Conservation (phyloP, 92 coral and sea anemone genomes). For the Siderastrea radians region DNA sequence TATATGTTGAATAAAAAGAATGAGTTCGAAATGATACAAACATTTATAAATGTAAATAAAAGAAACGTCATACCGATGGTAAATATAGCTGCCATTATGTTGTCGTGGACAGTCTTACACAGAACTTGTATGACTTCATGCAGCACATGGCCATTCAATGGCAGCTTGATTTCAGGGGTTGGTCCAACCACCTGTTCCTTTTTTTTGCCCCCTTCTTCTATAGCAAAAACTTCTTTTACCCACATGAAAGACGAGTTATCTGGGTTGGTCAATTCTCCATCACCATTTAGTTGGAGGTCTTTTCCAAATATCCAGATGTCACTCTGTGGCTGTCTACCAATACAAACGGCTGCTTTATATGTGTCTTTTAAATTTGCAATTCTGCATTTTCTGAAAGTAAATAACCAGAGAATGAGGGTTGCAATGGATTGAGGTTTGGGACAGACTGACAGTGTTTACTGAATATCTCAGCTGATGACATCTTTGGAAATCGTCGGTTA, state of each 20-base stretch:
- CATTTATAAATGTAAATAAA: neutral
- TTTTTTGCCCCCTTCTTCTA: neutral
- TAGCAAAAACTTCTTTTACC: conserved; percentile 5
- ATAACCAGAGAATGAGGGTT: no score
- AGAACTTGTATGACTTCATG: conserved; percentile 11
- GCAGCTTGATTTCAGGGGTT: neutral
- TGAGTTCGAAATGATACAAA: neutral
- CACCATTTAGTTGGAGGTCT: conserved; percentile 5
- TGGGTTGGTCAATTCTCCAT: conserved; percentile 4
- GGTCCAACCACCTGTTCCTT: neutral
- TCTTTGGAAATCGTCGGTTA: no score
- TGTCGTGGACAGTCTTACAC: conserved; percentile 19
- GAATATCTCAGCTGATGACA: no score
- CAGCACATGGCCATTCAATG: conserved; percentile 4
- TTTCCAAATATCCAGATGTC: conserved; percentile 35
- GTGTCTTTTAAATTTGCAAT: neutral
- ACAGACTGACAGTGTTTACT: no score
- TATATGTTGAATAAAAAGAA: no score
- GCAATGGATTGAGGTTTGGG: no score
- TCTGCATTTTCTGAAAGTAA: neutral
- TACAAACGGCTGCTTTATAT: conserved; percentile 33
- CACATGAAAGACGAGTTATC: conserved; percentile 1
- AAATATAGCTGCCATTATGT: conserved; percentile 28
- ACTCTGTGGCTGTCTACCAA: conserved; percentile 47
- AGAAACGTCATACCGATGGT: conserved; percentile 20